phyloP scores from a whole-genome alignment of 1,140 invertebrate genomes.

The Myzus persicae region DNA sequence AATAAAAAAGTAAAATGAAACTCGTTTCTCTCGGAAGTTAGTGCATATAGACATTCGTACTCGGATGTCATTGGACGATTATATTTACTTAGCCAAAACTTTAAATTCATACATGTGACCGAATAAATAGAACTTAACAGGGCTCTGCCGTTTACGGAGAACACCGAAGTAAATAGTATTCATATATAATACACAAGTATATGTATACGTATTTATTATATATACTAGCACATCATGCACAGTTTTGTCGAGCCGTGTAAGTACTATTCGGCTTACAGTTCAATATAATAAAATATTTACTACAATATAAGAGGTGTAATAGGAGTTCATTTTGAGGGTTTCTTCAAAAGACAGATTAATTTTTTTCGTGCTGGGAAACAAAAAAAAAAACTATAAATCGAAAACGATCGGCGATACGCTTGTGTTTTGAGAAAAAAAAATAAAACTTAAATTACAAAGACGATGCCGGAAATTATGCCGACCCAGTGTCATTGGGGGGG shows the following conservation, averaged over 20 bases:
- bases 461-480: constrained; percentile 30
- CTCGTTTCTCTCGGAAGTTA: background rate
- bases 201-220: too few species aligned
- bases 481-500: background rate
- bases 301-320: background rate
- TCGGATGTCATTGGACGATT: background rate
- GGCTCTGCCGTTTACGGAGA: background rate
- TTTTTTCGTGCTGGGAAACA: background rate
- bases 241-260: background rate
- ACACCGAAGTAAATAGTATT: background rate
- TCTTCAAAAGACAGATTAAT: background rate
- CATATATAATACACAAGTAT: too few species aligned
- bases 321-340: background rate
- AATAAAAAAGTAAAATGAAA: background rate
- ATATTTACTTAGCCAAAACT: background rate
- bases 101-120: background rate
- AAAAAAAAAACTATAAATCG: background rate
- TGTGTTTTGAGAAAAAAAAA: background rate
- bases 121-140: background rate
- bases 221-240: background rate
- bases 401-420: background rate
- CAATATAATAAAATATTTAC: background rate
- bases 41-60: background rate
- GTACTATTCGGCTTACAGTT: background rate
- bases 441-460: constrained; percentile 32